These are phyloP conservation scores for Anoncus sp. DNA, from an alignment of 2,888 invertebrate species.

Conservation along the genomic window DNA sequence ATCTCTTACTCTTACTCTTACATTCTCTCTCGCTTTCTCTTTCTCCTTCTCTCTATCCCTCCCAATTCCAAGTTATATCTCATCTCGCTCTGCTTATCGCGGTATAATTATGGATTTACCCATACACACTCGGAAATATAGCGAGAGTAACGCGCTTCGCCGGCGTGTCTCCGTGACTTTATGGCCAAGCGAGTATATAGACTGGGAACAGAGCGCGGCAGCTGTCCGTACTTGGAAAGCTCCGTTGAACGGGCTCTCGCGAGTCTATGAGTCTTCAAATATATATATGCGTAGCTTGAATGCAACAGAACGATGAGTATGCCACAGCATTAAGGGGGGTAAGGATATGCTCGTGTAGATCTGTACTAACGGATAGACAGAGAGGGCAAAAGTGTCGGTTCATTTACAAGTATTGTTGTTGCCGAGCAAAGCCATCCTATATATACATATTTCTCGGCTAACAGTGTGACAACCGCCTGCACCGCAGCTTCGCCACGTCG, in stretches of 20 bases:
- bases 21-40: too few species aligned
- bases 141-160: conserved; percentile 55
- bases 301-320: conserved; percentile 18
- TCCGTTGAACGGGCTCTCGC: conserved; percentile 17
- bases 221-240: conserved; percentile 30
- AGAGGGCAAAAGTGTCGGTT: conserved; percentile 75
- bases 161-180: conserved; percentile 43
- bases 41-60: neutral
- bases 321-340: neutral
- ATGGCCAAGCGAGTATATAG: neutral
- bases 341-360: conserved; percentile 74
- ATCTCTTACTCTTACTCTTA: neutral
- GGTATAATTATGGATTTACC: conserved; percentile 70
- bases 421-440: conserved; percentile 44
- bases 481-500: conserved; percentile 63
- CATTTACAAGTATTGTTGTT: conserved; percentile 80
- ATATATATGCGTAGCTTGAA: neutral
- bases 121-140: conserved; percentile 15
- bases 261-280: conserved; percentile 25
- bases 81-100: conserved; percentile 31
- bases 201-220: neutral
- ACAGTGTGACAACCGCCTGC: conserved; percentile 28
- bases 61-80: neutral
- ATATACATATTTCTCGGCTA: neutral
- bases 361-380: conserved; percentile 56